These are phyloP conservation scores for Ericerus pela DNA, from an alignment of 1,140 invertebrate genomes.

Conservation along the genomic window DNA sequence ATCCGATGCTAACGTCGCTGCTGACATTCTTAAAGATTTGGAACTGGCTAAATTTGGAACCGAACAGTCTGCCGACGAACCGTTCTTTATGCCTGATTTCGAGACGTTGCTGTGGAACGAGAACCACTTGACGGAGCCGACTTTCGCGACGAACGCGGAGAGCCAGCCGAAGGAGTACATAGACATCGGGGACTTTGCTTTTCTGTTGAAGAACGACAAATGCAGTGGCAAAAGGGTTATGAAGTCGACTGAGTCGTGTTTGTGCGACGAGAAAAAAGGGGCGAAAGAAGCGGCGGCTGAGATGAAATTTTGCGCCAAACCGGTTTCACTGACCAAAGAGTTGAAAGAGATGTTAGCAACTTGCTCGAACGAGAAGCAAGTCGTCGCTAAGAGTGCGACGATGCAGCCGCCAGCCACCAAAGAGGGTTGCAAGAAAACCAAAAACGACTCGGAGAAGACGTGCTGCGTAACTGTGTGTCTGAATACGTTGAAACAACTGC, in stretches of 20 bases:
- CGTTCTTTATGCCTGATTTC: conserved; percentile 5
- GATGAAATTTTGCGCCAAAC: too few relatives aligned
- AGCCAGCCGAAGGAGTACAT: background rate
- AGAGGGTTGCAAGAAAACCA: background rate
- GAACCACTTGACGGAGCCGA: background rate
- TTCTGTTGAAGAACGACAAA: too few relatives aligned
- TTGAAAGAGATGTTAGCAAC: background rate
- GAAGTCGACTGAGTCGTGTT: background rate
- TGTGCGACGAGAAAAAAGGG: background rate
- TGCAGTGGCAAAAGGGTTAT: background rate
- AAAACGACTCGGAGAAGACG: background rate
- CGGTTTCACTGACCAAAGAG: background rate
- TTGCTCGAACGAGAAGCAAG: conserved; percentile 2
- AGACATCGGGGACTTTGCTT: background rate
- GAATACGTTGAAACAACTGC: conserved; percentile 25
- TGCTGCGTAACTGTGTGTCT: conserved; percentile 23
- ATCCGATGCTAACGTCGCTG: too few relatives aligned
- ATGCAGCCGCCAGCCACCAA: too few relatives aligned
- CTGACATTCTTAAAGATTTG: too few relatives aligned
- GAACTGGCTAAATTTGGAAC: background rate
- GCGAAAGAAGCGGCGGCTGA: too few relatives aligned
- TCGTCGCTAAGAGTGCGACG: background rate
- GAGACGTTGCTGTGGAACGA: conserved; percentile 1
- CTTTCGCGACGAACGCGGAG: background rate
- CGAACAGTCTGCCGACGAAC: background rate